Evolutionary conservation across 2,797 vertebrate species (phyloP), one percentile per base, ranked within the genome.

Genomic region (Petrocephalus sullivani): DNA sequence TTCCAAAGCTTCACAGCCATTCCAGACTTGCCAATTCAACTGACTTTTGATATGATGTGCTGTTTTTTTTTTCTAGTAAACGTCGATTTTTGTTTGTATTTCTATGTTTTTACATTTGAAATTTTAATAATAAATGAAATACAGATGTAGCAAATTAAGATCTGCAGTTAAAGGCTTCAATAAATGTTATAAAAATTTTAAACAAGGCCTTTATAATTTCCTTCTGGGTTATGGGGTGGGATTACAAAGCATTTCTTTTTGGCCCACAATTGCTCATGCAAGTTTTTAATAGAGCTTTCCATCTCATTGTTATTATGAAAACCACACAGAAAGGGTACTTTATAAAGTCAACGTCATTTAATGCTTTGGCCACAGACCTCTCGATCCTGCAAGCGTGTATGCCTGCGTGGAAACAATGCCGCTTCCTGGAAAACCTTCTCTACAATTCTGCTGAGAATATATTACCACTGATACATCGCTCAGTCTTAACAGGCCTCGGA

Each of bases 131-230:
- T 95, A 92, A 87, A 87, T 64, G 78, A 94, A 94, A 94, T 91
- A 93, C 95, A 95, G 94, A 95, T 96, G 95, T 94, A 94, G 91
- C 93, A 92, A 94, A 93, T 94, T 93, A 91, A 94, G 94, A 90
- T 89, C 4, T 89, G 54, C 85, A 75, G 87, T 90, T 91, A 94
- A 94, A 91, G 78, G 88, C 71, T 83, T 92, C 89, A 96, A 96
- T 95, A 95, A 96, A 96, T 95, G 92, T 90, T 92, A 90, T 51
- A 89, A 95, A 95, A 95, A 93, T 81, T 82, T 87, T 87, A 89
- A 92, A 91, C 84, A 92, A 92, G 90, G 92, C 90, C 78, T 89
- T 87, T 86, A 91, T 92, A 81, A 91, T 94, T 95, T 94, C 81
- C 91, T 93, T 95, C 91, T 90, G 91, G 92, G 90, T 90, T 90